A percentile compares a stretch with the other conserved stretches of the same genome.
phyloP scores from a whole-genome alignment of 2,797 vertebrate genomes.

The Pseudopleuronectes americanus region DNA sequence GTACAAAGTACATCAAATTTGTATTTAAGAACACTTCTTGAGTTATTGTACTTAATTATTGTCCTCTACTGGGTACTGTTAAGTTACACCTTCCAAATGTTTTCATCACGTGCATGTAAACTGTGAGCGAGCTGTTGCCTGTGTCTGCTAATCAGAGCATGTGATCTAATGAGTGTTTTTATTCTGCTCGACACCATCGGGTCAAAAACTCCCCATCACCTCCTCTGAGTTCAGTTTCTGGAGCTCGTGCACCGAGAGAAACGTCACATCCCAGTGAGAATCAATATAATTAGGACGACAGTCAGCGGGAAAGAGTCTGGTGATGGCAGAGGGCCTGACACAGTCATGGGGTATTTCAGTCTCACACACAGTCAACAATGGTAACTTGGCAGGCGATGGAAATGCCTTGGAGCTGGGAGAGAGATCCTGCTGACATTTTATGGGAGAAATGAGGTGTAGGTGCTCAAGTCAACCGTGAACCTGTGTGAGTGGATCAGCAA shows the following conservation, averaged over 20 bases:
- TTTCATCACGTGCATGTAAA: neutral
- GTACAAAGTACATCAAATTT: too few species aligned
- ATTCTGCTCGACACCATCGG: conserved; percentile 12
- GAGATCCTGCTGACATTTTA: neutral
- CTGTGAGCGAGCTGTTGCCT: conserved; percentile 11
- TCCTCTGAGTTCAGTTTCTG: conserved; percentile 8
- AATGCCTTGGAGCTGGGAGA: neutral
- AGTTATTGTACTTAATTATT: too few species aligned
- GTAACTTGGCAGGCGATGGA: conserved; percentile 21
- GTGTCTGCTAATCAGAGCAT: conserved; percentile 66
- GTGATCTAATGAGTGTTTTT: conserved; percentile 59
- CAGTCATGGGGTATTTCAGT: conserved; percentile 44
- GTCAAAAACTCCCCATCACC: conserved; percentile 2
- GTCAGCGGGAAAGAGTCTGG: conserved; percentile 28
- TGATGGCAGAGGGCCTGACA: conserved; percentile 37
- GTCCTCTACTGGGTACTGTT: neutral
- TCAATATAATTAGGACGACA: conserved; percentile 30
- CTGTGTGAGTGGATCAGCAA: neutral
- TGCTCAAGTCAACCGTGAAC: neutral
- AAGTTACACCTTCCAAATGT: neutral
- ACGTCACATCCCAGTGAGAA: conserved; percentile 40
- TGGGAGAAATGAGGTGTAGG: neutral
- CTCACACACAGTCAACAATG: conserved; percentile 28
- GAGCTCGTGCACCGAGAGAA: conserved; percentile 6
- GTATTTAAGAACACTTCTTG: too few species aligned